phyloP scores from a whole-genome alignment of 2,888 invertebrate genomes.

The Diaphora mendica region DNA sequence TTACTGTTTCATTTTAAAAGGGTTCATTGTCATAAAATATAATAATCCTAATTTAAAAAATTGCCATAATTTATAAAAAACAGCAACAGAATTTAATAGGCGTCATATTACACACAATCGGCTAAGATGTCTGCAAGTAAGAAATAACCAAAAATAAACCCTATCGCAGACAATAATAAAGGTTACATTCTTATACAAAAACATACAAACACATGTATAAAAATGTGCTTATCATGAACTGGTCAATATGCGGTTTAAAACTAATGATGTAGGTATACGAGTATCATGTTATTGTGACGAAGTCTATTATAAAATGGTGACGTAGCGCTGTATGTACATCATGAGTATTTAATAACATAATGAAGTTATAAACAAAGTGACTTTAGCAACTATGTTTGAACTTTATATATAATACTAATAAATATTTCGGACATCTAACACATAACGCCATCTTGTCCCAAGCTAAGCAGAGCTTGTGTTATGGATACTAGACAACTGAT shows the following conservation, averaged over 20 bases:
- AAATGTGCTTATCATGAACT: not conserved
- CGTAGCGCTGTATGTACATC: not conserved
- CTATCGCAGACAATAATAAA: not conserved
- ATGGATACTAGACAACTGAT: no score
- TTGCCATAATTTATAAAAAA: no score
- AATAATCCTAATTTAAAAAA: no score
- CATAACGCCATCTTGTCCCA: no score
- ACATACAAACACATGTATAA: not conserved
- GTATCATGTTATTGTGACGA: not conserved
- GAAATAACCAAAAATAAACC: not conserved
- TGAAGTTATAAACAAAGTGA: not conserved
- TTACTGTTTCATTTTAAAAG: no score
- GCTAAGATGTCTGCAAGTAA: not conserved
- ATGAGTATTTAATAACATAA: not conserved
- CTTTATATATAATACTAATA: no score
- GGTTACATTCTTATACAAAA: not conserved
- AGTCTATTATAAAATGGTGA: not conserved
- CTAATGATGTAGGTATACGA: not conserved
- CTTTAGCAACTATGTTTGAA: not conserved
- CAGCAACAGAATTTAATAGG: not conserved
- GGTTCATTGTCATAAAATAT: no score
- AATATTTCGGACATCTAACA: no score
- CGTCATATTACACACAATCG: not conserved
- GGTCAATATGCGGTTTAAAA: not conserved
- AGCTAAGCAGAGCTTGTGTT: no score